Conservation (phyloP, 2,113 vertebrate genomes). For the Cyprinodon brontotheroides region DNA sequence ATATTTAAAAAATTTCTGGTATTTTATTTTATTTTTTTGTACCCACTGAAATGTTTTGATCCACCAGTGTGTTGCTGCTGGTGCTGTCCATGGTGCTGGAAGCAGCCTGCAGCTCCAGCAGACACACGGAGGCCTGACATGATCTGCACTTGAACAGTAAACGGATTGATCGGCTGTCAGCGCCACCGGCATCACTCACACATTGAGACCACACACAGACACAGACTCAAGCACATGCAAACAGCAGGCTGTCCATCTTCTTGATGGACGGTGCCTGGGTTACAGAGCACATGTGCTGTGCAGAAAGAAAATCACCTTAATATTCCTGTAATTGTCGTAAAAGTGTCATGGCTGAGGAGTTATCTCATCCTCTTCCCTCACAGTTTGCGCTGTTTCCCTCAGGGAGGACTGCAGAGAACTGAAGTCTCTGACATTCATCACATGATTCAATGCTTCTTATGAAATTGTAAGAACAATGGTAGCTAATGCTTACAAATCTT, state of each 20-base stretch:
- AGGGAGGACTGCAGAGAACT: neutral
- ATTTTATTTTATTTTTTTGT: neutral
- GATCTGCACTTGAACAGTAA: slow-evolving; percentile 65
- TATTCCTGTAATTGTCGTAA: slow-evolving; percentile 41
- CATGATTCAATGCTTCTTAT: neutral
- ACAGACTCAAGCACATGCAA: neutral
- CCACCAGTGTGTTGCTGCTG: slow-evolving; percentile 9
- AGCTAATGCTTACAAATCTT: neutral
- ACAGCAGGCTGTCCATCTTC: slow-evolving; percentile 48
- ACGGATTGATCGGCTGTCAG: slow-evolving; percentile 74
- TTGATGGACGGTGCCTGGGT: slow-evolving; percentile 44
- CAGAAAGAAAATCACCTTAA: slow-evolving; percentile 39
- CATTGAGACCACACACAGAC: slow-evolving; percentile 39
- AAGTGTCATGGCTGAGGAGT: slow-evolving; percentile 35
- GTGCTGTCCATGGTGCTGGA: slow-evolving; percentile 75
- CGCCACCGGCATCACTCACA: slow-evolving; percentile 53
- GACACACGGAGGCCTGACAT: slow-evolving; percentile 29
- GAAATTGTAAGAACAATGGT: neutral
- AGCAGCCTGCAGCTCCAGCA: slow-evolving; percentile 42
- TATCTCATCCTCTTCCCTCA: slow-evolving; percentile 5
- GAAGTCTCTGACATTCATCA: neutral
- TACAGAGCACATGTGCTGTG: slow-evolving; percentile 21
- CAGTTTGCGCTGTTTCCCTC: slow-evolving; percentile 12
- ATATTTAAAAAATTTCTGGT: neutral
- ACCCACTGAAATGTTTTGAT: slow-evolving; percentile 2